phyloP scores from a whole-genome alignment of 2,113 vertebrate genomes.

The Saccopteryx leptura region DNA sequence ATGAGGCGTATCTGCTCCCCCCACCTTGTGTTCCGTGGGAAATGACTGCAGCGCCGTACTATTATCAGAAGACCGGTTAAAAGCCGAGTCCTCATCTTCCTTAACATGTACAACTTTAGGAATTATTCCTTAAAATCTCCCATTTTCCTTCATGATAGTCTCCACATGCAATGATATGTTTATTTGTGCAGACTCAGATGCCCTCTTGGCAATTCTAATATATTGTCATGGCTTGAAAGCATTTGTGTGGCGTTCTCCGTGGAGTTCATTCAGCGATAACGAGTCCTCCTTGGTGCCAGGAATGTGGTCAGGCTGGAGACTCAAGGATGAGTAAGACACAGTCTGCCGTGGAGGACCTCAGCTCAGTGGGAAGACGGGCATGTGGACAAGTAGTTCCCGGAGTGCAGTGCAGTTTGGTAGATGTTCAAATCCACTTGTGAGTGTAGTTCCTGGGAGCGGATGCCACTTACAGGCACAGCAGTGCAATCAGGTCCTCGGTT shows the following conservation, averaged over 20 bases:
- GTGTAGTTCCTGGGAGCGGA: background rate
- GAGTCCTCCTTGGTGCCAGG: background rate
- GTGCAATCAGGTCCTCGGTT: background rate
- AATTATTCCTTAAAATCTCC: background rate
- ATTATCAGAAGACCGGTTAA: constrained; percentile 39
- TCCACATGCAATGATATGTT: background rate
- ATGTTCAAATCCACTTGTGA: background rate
- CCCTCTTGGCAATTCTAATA: background rate
- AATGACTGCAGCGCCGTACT: background rate
- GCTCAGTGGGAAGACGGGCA: background rate
- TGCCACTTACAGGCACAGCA: background rate
- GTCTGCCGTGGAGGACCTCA: background rate
- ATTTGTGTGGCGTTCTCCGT: background rate
- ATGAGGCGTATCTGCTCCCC: background rate
- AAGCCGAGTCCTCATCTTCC: background rate
- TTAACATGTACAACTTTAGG: constrained; percentile 47
- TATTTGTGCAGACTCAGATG: constrained; percentile 11
- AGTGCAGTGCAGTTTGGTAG: background rate
- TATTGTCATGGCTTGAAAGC: constrained; percentile 19
- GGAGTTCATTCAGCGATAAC: constrained; percentile 15
- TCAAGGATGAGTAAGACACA: background rate
- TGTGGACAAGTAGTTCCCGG: background rate
- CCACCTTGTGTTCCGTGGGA: constrained; percentile 31
- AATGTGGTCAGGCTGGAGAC: background rate
- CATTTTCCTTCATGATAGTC: background rate